These are phyloP conservation scores for Kobus ellipsiprymnus DNA, from an alignment of 2,113 vertebrate species.

Conservation along the genomic window DNA sequence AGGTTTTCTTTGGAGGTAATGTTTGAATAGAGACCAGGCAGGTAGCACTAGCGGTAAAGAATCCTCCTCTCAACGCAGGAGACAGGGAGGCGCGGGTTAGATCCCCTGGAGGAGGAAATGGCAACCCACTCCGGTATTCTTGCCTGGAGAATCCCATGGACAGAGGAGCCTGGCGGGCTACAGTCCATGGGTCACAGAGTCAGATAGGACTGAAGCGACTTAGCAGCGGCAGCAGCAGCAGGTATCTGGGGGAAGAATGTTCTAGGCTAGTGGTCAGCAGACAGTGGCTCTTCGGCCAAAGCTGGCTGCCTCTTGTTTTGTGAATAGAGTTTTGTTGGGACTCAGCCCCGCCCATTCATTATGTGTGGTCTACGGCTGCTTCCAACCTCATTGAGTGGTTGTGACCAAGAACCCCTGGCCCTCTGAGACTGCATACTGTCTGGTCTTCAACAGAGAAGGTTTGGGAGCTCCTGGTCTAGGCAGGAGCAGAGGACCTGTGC, in stretches of 20 bases:
- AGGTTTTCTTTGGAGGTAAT: not conserved
- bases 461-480: not conserved
- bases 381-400: not conserved
- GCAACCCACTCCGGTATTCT: not conserved
- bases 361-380: accelerated
- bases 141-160: not conserved
- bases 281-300: not conserved
- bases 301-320: not conserved
- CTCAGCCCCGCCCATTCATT: accelerated
- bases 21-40: not conserved
- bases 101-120: not conserved
- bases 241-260: not conserved
- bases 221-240: not conserved
- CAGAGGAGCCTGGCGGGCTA: not conserved
- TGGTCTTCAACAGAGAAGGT: not conserved
- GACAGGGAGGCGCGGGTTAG: not conserved
- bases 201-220: not conserved
- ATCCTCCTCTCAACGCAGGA: not conserved
- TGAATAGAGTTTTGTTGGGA: not conserved
- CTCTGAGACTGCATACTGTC: accelerated
- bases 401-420: not conserved
- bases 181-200: not conserved
- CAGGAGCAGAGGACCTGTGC: not conserved
- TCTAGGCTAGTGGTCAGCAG: not conserved
- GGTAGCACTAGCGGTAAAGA: not conserved